Evolutionary conservation across 2,797 vertebrate genomes (phyloP).

Genomic region (Tamandua tetradactyla): DNA sequence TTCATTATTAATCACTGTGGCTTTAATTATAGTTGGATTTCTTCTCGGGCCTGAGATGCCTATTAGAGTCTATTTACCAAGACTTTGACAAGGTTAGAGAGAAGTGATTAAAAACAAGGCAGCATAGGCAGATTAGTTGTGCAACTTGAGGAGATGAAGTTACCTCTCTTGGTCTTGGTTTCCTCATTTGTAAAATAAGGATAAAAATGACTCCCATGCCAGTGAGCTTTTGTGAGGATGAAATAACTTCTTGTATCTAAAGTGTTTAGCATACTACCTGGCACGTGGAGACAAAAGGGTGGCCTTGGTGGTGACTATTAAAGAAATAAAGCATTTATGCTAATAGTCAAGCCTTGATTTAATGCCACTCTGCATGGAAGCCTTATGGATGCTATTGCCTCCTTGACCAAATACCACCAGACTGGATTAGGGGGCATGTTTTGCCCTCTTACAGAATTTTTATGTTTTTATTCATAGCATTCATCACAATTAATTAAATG

Average conservation of each 20-base stretch:
- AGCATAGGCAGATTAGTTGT: neutral
- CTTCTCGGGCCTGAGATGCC: neutral
- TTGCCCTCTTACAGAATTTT: neutral
- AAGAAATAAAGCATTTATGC: neutral
- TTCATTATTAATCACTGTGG: neutral
- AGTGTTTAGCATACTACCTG: neutral
- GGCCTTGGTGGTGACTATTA: neutral
- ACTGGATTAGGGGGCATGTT: neutral
- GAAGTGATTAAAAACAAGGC: neutral
- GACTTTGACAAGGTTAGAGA: neutral
- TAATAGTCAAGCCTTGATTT: neutral
- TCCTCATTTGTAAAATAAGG: slow-evolving; percentile 12
- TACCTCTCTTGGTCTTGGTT: neutral
- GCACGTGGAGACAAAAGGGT: neutral
- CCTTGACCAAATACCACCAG: neutral
- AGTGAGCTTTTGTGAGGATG: neutral
- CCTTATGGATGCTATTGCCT: neutral
- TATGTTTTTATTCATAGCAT: neutral
- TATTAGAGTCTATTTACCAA: neutral
- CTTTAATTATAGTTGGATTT: neutral
- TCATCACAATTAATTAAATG: neutral
- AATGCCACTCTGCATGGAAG: neutral
- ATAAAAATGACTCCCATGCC: neutral
- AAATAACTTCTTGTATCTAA: neutral
- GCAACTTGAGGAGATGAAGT: neutral